Base-by-base conservation (phyloP, 2,113 vertebrate genomes). In the Nothocercus nigrocapillus region DNA sequence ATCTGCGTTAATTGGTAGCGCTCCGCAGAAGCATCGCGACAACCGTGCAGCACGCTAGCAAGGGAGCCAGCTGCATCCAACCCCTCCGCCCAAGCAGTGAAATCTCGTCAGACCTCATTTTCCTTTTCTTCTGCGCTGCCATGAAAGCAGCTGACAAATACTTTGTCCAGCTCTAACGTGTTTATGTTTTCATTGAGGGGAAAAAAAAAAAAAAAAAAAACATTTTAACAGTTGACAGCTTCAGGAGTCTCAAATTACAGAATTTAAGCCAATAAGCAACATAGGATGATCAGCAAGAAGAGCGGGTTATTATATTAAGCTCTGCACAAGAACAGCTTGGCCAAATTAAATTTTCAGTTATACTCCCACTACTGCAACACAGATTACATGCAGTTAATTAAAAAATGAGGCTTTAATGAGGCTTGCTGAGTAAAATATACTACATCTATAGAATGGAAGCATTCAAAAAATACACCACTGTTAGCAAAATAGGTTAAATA, bases 301-400 rank as follows among this genome's bases (percentile, higher is more conserved):
- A 62, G 49, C 47, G 42, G 58, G 21, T 67, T n/a, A 74, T 54
- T 64, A 9, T 68, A 70, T 42, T 58, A 66, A 83, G 38, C 18
- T 58, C 9, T n/a, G 67, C 45, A 45, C 18, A 94, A 88, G 63
- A 72, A 85, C 32, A 73, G 25, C 27, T 85, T 85, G 47, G 61
- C 42, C 44, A 95, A 95, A 94, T 92, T 67, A 54, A 89, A 67
- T 87, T 90, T 73, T 78, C 64, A 79, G 51, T 93, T 89, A 38
- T 86, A 85, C 24, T 75, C 61, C 27, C 69, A 56, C 56, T 75
- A 49, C 59, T 78, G 44, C 93, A 93, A 90, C 27, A 79, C n/a
- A 66, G 53, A 94, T 53, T 67, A 59, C 7, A 20, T n/a, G 47
- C 58, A 72, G 47, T 81, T 93, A 85, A 96, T 95, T 72, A 34